Evolutionary conservation across 2,797 vertebrate species (phyloP), one percentile per base, ranked within the genome.

Genomic region (Enteromius anoplus): DNA sequence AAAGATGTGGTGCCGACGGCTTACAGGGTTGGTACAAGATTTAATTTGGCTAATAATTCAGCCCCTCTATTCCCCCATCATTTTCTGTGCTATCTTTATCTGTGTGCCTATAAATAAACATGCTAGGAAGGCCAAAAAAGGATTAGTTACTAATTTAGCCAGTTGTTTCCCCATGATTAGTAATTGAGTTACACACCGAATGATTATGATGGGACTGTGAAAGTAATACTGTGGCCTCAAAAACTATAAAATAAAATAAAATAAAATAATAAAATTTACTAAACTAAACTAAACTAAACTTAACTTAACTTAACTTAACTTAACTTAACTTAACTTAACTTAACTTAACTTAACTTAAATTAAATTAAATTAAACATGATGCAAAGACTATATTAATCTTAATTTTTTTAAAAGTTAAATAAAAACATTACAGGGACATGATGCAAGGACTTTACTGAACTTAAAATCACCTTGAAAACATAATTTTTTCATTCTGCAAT

Each of bases 381-480:
- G 17, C 40, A 12, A 10, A 11, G 75, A 58, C 34, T 75, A 37
- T 37, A 5, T 37, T 6, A 37, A 37, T 26, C 5, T 37, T 37
- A 6, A 37, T 26, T 26, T 26, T 26, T 26, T 26, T 37, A 5
- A 5, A 37, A 34, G 4, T 4, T 4, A 34, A 34, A 34, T 37
- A 37, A 37, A 37, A 51, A 68, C 23, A 49, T 73, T n/a, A 53
- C 2, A 51, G 15, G 42, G 32, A 73, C 9, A 34, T 34, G 26
- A 73, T 53, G 17, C 40, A 21, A 10, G 19, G 75, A 58, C 34
- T 75, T 11, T 23, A 53, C 29, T 23, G 62, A 45, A 14, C 51
- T 45, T 9, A 47, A 21, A 58, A 75, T 80, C 17, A 71, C 66
- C 51, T 60, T 80, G 26, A n/a, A 19, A 58, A 26, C 34, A 21